phyloP scores from a whole-genome alignment of 2,888 invertebrate genomes.

The Habrosyne pyritoides region DNA sequence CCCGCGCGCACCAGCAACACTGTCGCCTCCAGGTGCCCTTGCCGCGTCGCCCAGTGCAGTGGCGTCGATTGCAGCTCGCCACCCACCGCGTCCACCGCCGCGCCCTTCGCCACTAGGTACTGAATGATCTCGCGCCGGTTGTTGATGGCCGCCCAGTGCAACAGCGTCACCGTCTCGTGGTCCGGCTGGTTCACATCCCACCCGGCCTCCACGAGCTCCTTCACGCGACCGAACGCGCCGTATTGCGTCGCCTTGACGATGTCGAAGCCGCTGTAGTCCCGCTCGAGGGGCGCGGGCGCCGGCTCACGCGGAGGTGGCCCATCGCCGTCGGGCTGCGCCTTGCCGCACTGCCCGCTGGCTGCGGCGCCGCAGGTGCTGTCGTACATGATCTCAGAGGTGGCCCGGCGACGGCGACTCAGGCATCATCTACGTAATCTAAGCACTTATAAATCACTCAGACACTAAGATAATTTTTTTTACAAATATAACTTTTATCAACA shows the following conservation, averaged over 20 bases:
- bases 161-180: conserved; percentile 95
- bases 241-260: conserved; percentile 98
- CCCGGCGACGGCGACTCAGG: conserved; percentile 17
- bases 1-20: conserved; percentile 91
- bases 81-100: conserved; percentile 94
- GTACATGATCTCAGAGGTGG: conserved; percentile 78
- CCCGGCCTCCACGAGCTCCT: conserved; percentile 95
- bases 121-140: conserved; percentile 96
- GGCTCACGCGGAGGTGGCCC: conserved; percentile 85
- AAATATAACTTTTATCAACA: conserved; percentile 17
- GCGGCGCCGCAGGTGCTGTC: conserved; percentile 89
- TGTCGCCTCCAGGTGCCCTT: conserved; percentile 93
- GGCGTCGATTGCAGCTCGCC: conserved; percentile 98
- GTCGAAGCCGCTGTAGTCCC: conserved; percentile 92
- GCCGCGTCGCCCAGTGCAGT: conserved; percentile 98
- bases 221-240: conserved; percentile 92
- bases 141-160: conserved; percentile 99
- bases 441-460: background rate
- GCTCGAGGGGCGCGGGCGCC: conserved; percentile 82
- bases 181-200: conserved; percentile 98
- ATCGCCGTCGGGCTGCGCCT: conserved; percentile 85
- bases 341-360: conserved; percentile 86
- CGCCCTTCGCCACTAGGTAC: conserved; percentile 91
- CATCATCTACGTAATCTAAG: conserved; percentile 18
- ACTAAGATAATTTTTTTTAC: background rate